Base-by-base conservation (phyloP, 2,113 vertebrate genomes). In the Scomber colias region DNA sequence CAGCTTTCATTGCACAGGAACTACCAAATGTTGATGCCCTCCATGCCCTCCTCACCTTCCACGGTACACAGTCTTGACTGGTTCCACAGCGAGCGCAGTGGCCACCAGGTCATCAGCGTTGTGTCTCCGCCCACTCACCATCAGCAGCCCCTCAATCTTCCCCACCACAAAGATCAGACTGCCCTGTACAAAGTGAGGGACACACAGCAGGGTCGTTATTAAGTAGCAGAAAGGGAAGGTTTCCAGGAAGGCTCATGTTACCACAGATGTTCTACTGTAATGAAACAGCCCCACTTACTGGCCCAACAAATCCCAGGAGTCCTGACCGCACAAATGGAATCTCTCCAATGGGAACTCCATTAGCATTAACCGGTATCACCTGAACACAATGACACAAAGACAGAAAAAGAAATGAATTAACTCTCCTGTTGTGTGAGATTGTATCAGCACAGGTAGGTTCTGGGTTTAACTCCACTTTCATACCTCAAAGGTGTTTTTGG, bases 401-500 rank as follows among this genome's bases (percentile, higher is more conserved):
- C 3, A 19, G 1, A 54, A 16, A 51, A 57, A 60, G 2, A 44
- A 46, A 55, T 40, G 11, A 31, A 31, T 48, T 13, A 4, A 3
- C 0, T 35, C 17, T 40, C 0, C 30, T 51, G n/a, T 30, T 27
- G 19, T 13, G 15, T 17, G 16, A 48, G 46, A 19, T 3, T 48
- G 12, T 40, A 14, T 68, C 45, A 21, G 21, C 1, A 49, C 11
- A 65, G 53, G 14, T 4, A 7, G 46, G 4, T 3, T 27, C 57
- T 16, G 35, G 60, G n/a, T 50, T 5, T 13, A 5, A 0, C 0
- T 3, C 40, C 55, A 13, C 17, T 68, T 48, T 81, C 68, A 0
- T 89, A 99, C 98, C 97, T 99, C 98, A 79, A 99, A 99, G 0
- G 96, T 98, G 51, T 97, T 98, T 92, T 99, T 99, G 15, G 98